Percentiles rank a stretch among this genome's conserved stretches.
phyloP scores from a whole-genome alignment of 2,888 invertebrate genomes.

The Sphaeridia pumilis region DNA sequence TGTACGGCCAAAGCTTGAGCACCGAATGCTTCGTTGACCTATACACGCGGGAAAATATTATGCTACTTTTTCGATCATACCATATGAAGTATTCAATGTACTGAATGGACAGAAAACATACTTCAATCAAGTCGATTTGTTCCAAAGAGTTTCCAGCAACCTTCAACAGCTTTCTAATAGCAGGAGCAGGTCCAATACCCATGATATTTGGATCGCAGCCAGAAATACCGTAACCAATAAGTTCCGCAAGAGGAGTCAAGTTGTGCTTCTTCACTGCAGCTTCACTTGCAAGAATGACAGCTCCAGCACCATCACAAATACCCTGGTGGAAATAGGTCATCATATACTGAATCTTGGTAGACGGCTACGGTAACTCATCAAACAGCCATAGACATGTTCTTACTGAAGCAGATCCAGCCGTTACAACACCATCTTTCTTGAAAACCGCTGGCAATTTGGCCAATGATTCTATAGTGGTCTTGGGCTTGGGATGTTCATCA shows the following conservation, averaged over 20 bases:
- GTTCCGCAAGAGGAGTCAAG: slow-evolving; percentile 76
- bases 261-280: slow-evolving; percentile 67
- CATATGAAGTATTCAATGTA: neutral
- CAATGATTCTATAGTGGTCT: slow-evolving; percentile 72
- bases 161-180: slow-evolving; percentile 74
- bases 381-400: neutral
- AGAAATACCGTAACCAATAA: slow-evolving; percentile 82
- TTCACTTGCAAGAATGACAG: slow-evolving; percentile 81
- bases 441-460: slow-evolving; percentile 79
- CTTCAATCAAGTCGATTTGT: slow-evolving; percentile 88
- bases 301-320: slow-evolving; percentile 93
- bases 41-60: neutral
- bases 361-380: neutral
- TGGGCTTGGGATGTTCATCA: slow-evolving; percentile 89
- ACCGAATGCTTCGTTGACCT: slow-evolving; percentile 90
- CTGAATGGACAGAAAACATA: slow-evolving; percentile 40
- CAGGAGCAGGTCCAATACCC: slow-evolving; percentile 90
- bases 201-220: slow-evolving; percentile 87
- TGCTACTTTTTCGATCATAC: neutral
- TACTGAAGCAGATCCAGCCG: slow-evolving; percentile 54
- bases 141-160: slow-evolving; percentile 63
- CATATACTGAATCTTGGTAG: neutral
- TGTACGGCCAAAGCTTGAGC: slow-evolving; percentile 88
- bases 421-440: slow-evolving; percentile 87
- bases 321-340: slow-evolving; percentile 51